These are phyloP conservation scores for Holothuria scabra DNA, from an alignment of 53 echinoderm and acorn worm species.

Conservation along the genomic window DNA sequence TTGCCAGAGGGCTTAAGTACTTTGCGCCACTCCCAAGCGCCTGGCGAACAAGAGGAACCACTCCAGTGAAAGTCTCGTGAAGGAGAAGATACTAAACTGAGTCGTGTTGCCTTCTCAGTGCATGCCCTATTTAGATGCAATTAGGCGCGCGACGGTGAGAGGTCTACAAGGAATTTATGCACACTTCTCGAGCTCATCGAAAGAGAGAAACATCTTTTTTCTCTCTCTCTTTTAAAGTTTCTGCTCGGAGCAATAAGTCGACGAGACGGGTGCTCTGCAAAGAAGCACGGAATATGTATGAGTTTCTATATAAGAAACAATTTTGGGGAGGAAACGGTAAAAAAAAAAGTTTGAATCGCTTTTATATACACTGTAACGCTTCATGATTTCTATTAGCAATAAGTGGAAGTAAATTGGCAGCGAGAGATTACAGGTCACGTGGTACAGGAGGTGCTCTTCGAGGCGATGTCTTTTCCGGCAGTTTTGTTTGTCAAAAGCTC, in stretches of 20 bases:
- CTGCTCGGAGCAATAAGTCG: slow-evolving; percentile 9
- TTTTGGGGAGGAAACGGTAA: too few relatives aligned
- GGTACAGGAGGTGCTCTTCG: too few relatives aligned
- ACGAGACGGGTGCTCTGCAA: slow-evolving; percentile 6
- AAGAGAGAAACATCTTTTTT: slow-evolving; percentile 43
- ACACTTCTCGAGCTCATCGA: slow-evolving; percentile 6
- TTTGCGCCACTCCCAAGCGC: slow-evolving; percentile 37
- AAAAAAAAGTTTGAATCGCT: too few relatives aligned
- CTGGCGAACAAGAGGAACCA: slow-evolving; percentile 21
- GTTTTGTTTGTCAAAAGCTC: too few relatives aligned
- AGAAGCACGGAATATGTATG: neutral
- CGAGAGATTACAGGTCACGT: too few relatives aligned
- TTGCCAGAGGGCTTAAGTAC: slow-evolving; percentile 47
- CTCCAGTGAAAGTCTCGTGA: neutral
- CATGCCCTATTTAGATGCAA: slow-evolving; percentile 37
- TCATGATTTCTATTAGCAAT: too few relatives aligned
- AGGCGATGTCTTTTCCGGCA: too few relatives aligned
- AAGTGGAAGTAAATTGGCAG: too few relatives aligned
- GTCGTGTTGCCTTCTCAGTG: slow-evolving; percentile 20
- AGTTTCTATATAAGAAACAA: too few relatives aligned
- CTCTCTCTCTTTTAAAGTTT: slow-evolving; percentile 6
- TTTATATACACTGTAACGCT: too few relatives aligned
- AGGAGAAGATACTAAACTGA: slow-evolving; percentile 1
- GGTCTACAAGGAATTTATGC: slow-evolving; percentile 51
- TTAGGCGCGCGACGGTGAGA: slow-evolving; percentile 27